Conservation (phyloP, 2,888 invertebrate genomes). For the Drosophila phalerata region DNA sequence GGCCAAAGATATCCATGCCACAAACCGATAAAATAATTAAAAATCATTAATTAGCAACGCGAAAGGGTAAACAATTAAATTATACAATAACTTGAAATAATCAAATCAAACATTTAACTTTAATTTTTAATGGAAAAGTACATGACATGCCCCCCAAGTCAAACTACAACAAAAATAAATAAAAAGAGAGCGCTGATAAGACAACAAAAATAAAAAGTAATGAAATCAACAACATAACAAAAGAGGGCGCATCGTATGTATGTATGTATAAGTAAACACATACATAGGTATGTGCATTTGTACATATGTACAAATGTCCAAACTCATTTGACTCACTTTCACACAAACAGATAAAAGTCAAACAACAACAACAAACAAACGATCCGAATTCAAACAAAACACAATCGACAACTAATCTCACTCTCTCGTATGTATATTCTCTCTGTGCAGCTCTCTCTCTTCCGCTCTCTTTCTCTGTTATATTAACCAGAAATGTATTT, state of each 20-base stretch:
- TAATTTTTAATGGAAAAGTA: slow-evolving; percentile 28
- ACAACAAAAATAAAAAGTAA: slow-evolving; percentile 27
- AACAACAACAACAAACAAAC: slow-evolving; percentile 61
- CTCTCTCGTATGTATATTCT: slow-evolving; percentile 1
- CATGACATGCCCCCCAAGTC: slow-evolving; percentile 3
- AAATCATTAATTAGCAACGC: slow-evolving; percentile 52
- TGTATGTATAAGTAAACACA: background rate
- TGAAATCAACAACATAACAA: slow-evolving; percentile 29
- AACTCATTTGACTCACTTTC: slow-evolving; percentile 71
- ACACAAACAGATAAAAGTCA: slow-evolving; percentile 71
- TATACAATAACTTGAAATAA: slow-evolving; percentile 32
- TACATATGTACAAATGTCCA: slow-evolving; percentile 24
- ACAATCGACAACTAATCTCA: slow-evolving; percentile 24
- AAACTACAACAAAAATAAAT: slow-evolving; percentile 16
- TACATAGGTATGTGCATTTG: background rate
- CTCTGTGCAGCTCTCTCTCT: background rate
- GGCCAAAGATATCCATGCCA: slow-evolving; percentile 31
- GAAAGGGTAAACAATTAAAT: slow-evolving; percentile 53
- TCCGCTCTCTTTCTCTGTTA: slow-evolving; percentile 1
- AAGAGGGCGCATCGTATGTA: slow-evolving; percentile 21
- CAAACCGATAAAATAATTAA: slow-evolving; percentile 49
- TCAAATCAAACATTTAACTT: slow-evolving; percentile 22
- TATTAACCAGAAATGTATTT: slow-evolving; percentile 14
- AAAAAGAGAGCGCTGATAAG: slow-evolving; percentile 48
- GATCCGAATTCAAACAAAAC: slow-evolving; percentile 42